Conservation (phyloP, 2,797 vertebrate genomes). For the Ibycter americanus region DNA sequence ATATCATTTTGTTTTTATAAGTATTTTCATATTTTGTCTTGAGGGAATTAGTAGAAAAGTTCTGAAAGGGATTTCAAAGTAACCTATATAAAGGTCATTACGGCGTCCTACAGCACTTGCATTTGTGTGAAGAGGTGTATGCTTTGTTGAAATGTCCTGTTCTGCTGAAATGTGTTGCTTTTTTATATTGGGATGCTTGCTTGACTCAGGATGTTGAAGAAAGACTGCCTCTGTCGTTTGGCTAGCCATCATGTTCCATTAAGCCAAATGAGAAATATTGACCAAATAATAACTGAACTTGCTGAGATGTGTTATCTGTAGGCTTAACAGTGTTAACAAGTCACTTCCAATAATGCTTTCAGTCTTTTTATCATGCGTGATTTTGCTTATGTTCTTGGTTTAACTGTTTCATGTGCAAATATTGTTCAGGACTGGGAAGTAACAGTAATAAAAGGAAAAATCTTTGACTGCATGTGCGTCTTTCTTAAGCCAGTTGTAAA, state of each 20-base stretch:
- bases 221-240: neutral
- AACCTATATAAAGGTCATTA: neutral
- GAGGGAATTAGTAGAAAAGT: neutral
- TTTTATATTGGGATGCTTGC: neutral
- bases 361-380: neutral
- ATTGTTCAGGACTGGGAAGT: neutral
- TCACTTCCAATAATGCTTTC: neutral
- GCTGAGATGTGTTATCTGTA: neutral
- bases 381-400: neutral
- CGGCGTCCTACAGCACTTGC: neutral
- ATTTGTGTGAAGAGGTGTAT: neutral
- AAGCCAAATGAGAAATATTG: neutral
- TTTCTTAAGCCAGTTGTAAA: neutral
- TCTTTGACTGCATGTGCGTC: neutral
- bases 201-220: neutral
- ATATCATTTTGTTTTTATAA: neutral
- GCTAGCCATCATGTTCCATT: neutral
- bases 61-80: neutral
- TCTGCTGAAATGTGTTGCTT: neutral
- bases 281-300: neutral
- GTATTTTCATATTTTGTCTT: neutral
- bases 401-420: neutral
- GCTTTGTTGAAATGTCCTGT: neutral
- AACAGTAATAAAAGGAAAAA: neutral
- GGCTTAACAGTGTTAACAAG: neutral